Conservation (phyloP, 2,113 vertebrate species). For the Aix galericulata region DNA sequence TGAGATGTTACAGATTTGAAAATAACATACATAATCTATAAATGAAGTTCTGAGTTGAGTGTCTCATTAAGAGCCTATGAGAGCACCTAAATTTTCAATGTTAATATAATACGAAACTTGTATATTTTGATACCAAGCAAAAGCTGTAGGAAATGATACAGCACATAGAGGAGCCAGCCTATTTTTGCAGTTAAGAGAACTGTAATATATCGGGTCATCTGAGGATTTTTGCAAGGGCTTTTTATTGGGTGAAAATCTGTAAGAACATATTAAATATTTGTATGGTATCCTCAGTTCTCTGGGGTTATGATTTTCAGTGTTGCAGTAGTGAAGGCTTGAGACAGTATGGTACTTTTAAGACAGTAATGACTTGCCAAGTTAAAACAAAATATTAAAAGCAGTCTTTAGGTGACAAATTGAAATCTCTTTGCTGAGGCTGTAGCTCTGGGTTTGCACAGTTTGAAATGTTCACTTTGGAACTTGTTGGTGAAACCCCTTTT, state of each 20-base stretch:
- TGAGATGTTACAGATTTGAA: background rate
- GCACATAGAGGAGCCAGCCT: no score
- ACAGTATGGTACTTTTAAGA: background rate
- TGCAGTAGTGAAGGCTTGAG: background rate
- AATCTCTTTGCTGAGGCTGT: background rate
- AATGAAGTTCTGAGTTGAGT: background rate
- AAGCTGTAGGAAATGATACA: background rate
- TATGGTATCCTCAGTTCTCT: background rate
- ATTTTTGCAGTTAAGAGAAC: background rate
- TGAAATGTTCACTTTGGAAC: background rate
- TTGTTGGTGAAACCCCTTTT: background rate
- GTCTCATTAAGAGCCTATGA: background rate
- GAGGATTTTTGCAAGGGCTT: background rate
- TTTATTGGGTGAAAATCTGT: background rate
- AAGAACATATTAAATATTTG: background rate
- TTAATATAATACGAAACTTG: background rate
- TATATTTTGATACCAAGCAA: background rate
- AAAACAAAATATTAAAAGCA: background rate
- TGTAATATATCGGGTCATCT: background rate
- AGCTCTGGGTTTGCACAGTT: background rate
- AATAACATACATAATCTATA: background rate
- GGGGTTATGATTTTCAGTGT: background rate
- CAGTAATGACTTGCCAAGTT: background rate
- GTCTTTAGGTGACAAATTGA: background rate
- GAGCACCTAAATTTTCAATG: accelerated